Evolutionary conservation across 2,113 vertebrate species (phyloP).

Genomic region (Ibidorhyncha struthersii): DNA sequence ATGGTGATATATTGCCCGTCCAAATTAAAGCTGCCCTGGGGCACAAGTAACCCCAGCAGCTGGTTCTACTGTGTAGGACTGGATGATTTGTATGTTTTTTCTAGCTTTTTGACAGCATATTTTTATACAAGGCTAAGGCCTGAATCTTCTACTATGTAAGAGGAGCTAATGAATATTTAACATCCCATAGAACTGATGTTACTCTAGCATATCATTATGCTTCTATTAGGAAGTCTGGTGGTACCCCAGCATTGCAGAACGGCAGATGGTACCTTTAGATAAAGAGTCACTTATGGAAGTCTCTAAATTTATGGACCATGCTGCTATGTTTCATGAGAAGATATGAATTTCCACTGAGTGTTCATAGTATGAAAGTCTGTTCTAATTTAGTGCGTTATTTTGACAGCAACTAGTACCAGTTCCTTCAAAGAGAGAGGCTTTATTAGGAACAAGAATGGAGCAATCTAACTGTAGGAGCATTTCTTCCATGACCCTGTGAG

Average conservation of each 20-base stretch:
- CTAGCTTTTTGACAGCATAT: constrained; percentile 42
- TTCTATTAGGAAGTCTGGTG: neutral
- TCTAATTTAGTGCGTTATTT: neutral
- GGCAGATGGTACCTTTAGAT: neutral
- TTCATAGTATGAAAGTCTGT: neutral
- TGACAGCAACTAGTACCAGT: neutral
- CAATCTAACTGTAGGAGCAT: neutral
- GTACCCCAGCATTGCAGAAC: neutral
- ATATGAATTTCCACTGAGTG: neutral
- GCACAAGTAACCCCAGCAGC: constrained; percentile 22
- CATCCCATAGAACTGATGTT: neutral
- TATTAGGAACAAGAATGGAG: neutral
- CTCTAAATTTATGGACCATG: neutral
- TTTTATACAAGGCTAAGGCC: constrained; percentile 25
- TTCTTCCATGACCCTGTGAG: neutral
- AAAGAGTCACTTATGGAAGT: neutral
- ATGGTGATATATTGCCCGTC: constrained; percentile 42
- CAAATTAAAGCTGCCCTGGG: constrained; percentile 65
- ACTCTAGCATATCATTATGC: neutral
- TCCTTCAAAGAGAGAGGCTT: neutral
- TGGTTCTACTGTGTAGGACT: constrained; percentile 32
- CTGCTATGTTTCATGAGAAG: neutral
- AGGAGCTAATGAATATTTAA: constrained; percentile 44
- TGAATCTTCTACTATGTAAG: neutral
- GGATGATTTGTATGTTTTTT: constrained; percentile 44